phyloP scores from a whole-genome alignment of 2,888 invertebrate species.

The Standfussiana lucernea region DNA sequence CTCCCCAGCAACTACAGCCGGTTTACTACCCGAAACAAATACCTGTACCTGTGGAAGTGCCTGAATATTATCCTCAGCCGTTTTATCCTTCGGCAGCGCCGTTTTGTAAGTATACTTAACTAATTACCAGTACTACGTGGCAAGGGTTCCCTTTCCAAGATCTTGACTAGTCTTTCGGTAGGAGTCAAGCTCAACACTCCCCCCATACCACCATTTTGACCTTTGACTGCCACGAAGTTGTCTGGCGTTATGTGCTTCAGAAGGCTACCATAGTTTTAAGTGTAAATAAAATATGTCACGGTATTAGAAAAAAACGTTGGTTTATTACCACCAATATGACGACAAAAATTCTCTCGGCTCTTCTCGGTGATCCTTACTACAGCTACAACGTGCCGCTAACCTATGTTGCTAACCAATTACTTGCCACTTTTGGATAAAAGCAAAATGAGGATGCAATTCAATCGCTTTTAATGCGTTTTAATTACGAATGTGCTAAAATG shows the following conservation, averaged over 20 bases:
- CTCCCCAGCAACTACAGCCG: slow-evolving; percentile 64
- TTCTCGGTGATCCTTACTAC: neutral
- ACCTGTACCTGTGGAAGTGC: slow-evolving; percentile 83
- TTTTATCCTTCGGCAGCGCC: slow-evolving; percentile 71
- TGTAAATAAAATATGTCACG: neutral
- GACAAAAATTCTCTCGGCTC: neutral
- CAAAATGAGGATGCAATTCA: neutral
- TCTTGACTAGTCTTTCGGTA: too few species aligned
- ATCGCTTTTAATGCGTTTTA: neutral
- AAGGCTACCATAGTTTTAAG: neutral
- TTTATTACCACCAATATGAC: too few species aligned
- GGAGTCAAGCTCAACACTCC: neutral
- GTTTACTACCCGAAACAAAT: slow-evolving; percentile 77
- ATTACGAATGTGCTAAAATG: neutral
- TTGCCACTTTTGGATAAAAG: neutral
- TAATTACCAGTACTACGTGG: neutral
- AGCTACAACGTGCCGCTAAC: too few species aligned
- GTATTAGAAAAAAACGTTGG: too few species aligned
- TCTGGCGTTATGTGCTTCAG: neutral
- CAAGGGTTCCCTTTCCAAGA: too few species aligned
- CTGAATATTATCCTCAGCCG: slow-evolving; percentile 69
- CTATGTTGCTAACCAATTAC: neutral
- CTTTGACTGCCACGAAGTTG: too few species aligned
- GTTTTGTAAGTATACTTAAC: slow-evolving; percentile 46
- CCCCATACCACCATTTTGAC: too few species aligned